These are phyloP conservation scores for Hydropsyche betteni DNA, from an alignment of 2,888 invertebrate genomes.

Conservation along the genomic window DNA sequence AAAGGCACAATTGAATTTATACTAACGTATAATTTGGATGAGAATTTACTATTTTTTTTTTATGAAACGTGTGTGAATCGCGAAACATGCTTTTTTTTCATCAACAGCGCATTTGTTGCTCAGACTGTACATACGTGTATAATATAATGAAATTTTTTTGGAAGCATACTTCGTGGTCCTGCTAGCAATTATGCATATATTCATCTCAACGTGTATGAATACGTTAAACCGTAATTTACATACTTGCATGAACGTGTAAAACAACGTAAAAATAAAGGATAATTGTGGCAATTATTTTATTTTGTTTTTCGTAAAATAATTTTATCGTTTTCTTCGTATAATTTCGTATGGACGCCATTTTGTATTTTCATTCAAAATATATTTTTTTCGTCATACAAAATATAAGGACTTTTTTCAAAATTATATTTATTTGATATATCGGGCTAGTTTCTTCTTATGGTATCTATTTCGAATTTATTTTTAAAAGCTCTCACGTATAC, in stretches of 20 bases:
- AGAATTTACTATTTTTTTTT: no score
- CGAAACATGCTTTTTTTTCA: neutral
- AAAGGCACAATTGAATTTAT: no score
- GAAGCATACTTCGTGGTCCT: neutral
- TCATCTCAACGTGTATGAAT: constrained; percentile 30
- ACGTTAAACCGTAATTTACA: constrained; percentile 30
- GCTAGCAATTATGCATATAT: constrained; percentile 26
- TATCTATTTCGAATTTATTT: neutral
- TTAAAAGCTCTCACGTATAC: constrained; percentile 11
- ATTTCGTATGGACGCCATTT: constrained; percentile 20
- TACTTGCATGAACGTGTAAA: constrained; percentile 31
- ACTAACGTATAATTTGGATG: no score
- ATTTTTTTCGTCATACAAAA: no score
- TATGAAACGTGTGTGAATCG: neutral
- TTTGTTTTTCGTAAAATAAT: constrained; percentile 22
- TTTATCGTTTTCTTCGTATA: constrained; percentile 29
- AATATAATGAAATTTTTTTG: neutral
- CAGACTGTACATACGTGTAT: neutral
- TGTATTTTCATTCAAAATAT: constrained; percentile 5
- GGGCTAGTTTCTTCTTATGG: neutral
- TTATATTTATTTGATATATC: no score
- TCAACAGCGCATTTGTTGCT: no score
- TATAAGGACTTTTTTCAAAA: no score
- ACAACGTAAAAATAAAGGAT: constrained; percentile 26
- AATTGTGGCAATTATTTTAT: constrained; percentile 31